Base-by-base conservation (phyloP, 1,140 invertebrate species). In the Mactra quadrangularis region DNA sequence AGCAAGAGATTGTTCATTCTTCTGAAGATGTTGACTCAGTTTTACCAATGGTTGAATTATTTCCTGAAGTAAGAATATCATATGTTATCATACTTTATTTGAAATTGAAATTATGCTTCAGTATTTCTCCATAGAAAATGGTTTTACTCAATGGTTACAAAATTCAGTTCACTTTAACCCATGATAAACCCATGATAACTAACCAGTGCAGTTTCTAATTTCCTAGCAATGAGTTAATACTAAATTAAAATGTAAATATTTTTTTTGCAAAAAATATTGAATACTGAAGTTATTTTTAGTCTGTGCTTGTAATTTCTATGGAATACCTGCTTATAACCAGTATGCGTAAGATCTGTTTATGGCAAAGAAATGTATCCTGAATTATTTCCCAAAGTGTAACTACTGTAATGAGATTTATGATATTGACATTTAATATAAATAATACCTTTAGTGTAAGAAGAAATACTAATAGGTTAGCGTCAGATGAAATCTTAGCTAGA, bases 371-470 rank as follows among this genome's bases (percentile, higher is more conserved):
- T n/a, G n/a, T n/a, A n/a, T 41, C 6, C 38, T 41, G 6, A 41
- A 41, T 7, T 41, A 41, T 15, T 41, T 41, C 6, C 6, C 15
- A 15, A 6, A 7, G 38, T 41, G 52, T 53, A 53, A 4, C 19
- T n/a, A n/a, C 22, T 4, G 7, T 19, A 53, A 19, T 53, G 52
- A 25, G 22, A n/a, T n/a, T 9, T 19, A 47, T 47, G 45, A 9
- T 53, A 6, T 19, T 68, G 38, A 22, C 17, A 11, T 41, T 68
- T 11, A 9, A 3, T 15, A 11, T 9, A 11, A 3, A 41, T 53
- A 2, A 72, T 52, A 72, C 68, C 45, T 72, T 72, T 7, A 72
- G 47, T 33, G 9, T 15, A 22, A 59, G 72, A 52, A 75, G 11
- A 33, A 55, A 75, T 0, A 59, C 25, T 1, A 60, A n/a, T 15